Evolutionary conservation across 2,113 vertebrate species (phyloP), one percentile per base, ranked within the genome.

Genomic region (Caretta caretta): DNA sequence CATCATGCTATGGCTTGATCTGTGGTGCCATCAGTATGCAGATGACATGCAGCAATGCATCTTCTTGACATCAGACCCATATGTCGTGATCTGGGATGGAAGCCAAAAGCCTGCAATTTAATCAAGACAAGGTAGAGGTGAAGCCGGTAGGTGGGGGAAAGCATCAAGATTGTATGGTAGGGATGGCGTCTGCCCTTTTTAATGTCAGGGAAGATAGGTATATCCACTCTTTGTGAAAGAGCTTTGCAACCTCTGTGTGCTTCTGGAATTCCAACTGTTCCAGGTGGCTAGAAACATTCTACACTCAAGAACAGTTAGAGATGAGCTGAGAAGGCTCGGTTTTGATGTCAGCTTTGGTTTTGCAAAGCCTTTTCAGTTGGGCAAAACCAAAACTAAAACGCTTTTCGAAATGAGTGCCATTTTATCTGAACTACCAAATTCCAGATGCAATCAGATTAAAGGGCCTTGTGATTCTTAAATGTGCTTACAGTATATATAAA

Each of bases 341-440:
- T 65, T 72, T 72, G n/a, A 8, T 22, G 5, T 38, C 9, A 83
- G 50, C 31, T 75, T 93, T 88, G 62, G 38, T 90, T 94, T 92
- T 90, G 54, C 42, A 31, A 46, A 87, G 79, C 79, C 75, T 90
- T 78, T 35, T 90, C 69, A 88, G 65, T 76, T 0, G 0, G 25
- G 16, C 31, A 95, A 88, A 87, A 31, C 19, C 38, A n/a, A n/a
- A n/a, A n/a, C n/a, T n/a, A 85, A 49, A 94, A 92, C 54, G 62
- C 54, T 83, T 89, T 76, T 88, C 83, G 49, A 90, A 16, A 27
- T 29, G 80, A 31, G 95, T 84, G 38, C 12, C 49, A 75, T 89
- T 95, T 92, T 92, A 95, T 80, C 89, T 87, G 59, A 93, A 59
- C 83, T 54, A 96, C 54, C 42, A 90, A 85, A 89, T 87, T 95